A percentile compares a stretch with the other conserved stretches of the same genome.
phyloP scores from a whole-genome alignment of 2,888 invertebrate species.

The Portevinia maculata region DNA sequence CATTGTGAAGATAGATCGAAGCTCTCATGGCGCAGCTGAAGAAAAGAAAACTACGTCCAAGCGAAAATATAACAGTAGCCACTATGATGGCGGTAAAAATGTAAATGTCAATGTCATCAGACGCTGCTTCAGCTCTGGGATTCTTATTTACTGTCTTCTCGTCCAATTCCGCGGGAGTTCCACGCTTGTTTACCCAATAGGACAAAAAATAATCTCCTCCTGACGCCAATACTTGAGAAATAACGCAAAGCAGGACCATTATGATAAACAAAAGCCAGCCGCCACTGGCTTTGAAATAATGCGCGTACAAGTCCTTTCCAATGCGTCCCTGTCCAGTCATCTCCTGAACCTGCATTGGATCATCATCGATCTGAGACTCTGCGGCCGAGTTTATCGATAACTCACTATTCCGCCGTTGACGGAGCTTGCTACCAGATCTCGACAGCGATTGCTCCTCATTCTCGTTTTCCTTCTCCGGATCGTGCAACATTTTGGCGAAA shows the following conservation, averaged over 20 bases:
- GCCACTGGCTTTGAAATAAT: slow-evolving; percentile 89
- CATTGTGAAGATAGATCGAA: slow-evolving; percentile 90
- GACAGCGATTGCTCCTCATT: slow-evolving; percentile 77
- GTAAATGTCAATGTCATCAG: slow-evolving; percentile 81
- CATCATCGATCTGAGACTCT: slow-evolving; percentile 82
- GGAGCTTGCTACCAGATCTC: slow-evolving; percentile 77
- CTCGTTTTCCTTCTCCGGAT: slow-evolving; percentile 83
- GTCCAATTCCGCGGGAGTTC: not conserved
- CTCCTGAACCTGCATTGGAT: slow-evolving; percentile 84
- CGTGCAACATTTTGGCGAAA: slow-evolving; percentile 88
- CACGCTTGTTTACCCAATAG: slow-evolving; percentile 84
- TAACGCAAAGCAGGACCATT: slow-evolving; percentile 86
- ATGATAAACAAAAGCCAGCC: slow-evolving; percentile 85
- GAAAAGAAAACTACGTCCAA: slow-evolving; percentile 83
- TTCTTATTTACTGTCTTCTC: not conserved
- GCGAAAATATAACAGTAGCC: slow-evolving; percentile 81
- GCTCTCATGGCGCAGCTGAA: slow-evolving; percentile 88
- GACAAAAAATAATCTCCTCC: slow-evolving; percentile 91
- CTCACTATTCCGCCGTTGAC: slow-evolving; percentile 81
- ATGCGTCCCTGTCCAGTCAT: slow-evolving; percentile 86
- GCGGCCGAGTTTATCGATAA: slow-evolving; percentile 84
- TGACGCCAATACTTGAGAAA: slow-evolving; percentile 89
- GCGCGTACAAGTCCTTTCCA: slow-evolving; percentile 85
- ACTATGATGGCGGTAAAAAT: slow-evolving; percentile 84
- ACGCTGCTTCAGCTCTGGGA: slow-evolving; percentile 58